A percentile compares a stretch with the other conserved stretches of the same genome.
phyloP scores from a whole-genome alignment of 2,797 vertebrate genomes.

The Pangasius krempfi region DNA sequence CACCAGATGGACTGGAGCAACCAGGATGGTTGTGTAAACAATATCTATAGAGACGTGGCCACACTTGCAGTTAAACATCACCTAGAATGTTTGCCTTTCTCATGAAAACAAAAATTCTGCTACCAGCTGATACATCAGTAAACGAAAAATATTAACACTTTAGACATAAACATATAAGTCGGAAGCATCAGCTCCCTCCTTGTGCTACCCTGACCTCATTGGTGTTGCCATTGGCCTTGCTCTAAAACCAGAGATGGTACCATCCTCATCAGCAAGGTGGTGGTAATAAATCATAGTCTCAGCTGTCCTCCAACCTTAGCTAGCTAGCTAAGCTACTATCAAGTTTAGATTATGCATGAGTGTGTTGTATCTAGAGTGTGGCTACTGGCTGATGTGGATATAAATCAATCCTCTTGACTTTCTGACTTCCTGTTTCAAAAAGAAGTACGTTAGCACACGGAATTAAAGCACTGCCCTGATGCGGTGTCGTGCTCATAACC shows the following conservation, averaged over 20 bases:
- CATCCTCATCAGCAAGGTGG: no score
- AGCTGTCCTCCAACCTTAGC: neutral
- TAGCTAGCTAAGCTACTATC: neutral
- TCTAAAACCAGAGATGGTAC: no score
- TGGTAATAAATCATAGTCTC: neutral
- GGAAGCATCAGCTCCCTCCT: neutral
- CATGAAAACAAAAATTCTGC: neutral
- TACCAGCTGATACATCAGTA: neutral
- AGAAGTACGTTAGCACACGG: neutral
- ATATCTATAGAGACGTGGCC: neutral
- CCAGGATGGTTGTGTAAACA: neutral
- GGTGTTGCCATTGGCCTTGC: neutral
- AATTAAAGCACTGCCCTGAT: neutral
- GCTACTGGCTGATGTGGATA: neutral
- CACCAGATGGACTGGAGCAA: neutral
- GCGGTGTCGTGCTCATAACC: neutral
- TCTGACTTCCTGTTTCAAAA: neutral
- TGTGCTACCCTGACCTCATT: neutral
- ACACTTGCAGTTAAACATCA: neutral
- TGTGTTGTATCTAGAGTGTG: neutral
- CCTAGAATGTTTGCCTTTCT: neutral
- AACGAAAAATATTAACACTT: neutral
- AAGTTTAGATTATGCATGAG: neutral
- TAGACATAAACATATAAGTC: neutral
- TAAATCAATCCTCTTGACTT: neutral